phyloP scores from a whole-genome alignment of 1,140 invertebrate species.

The Tyrophagus putrescentiae region DNA sequence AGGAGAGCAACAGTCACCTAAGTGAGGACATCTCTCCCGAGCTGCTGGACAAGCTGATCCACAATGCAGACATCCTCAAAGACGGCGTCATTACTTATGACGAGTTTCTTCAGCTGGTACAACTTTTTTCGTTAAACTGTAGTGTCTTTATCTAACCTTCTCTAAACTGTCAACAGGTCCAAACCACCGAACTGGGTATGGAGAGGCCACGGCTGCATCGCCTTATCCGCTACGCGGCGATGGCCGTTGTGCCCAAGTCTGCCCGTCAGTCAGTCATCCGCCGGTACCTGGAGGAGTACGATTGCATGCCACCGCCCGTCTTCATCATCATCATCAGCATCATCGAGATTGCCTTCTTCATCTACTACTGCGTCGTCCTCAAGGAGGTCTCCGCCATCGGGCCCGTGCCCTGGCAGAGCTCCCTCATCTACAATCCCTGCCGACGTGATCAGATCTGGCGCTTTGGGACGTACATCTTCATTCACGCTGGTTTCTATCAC shows the following conservation, averaged over 20 bases:
- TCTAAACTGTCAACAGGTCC: conserved; percentile 5
- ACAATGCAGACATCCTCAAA: conserved; percentile 50
- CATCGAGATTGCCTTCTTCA: conserved; percentile 34
- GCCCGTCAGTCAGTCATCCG: conserved; percentile 35
- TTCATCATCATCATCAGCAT: conserved; percentile 52
- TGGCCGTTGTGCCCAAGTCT: conserved; percentile 42
- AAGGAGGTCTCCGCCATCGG: conserved; percentile 31
- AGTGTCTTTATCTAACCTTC: not conserved
- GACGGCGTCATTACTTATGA: conserved; percentile 55
- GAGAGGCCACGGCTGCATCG: conserved; percentile 23
- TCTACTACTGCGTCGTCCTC: conserved; percentile 35
- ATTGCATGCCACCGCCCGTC: conserved; percentile 59
- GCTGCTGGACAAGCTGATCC: conserved; percentile 52
- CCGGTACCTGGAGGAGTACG: conserved; percentile 66
- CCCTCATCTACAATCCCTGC: conserved; percentile 77
- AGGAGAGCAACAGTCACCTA: conserved; percentile 39
- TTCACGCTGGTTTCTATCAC: conserved; percentile 80
- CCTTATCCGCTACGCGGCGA: conserved; percentile 27
- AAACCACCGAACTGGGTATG: conserved; percentile 17
- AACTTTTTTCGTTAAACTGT: not conserved
- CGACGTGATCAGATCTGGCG: conserved; percentile 62
- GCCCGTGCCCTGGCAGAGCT: conserved; percentile 50
- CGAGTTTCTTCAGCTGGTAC: conserved; percentile 62
- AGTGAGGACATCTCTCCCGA: conserved; percentile 53
- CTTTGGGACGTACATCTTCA: conserved; percentile 88